Conservation (phyloP, 2,113 vertebrate genomes). For the Neodon shergylaensis region DNA sequence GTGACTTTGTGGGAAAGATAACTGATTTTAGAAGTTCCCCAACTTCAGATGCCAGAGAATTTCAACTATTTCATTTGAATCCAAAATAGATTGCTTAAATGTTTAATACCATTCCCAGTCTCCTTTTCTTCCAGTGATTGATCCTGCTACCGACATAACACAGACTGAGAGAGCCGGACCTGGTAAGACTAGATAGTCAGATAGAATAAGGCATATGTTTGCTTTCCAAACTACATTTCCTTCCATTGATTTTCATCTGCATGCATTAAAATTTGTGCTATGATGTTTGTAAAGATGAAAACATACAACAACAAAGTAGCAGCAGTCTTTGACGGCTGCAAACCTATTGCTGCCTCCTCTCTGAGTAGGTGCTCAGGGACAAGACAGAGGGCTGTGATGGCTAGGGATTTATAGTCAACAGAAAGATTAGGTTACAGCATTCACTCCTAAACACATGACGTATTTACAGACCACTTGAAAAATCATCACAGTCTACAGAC, state of each 20-base stretch:
- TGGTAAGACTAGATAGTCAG: constrained; percentile 36
- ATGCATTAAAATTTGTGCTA: constrained; percentile 29
- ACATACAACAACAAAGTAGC: not conserved
- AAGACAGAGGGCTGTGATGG: constrained; percentile 46
- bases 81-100: not conserved
- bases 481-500: constrained; percentile 63
- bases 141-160: constrained; percentile 13
- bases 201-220: not conserved
- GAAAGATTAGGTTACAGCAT: constrained; percentile 74
- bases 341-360: not conserved
- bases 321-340: not conserved
- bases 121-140: constrained; percentile 32
- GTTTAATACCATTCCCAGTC: constrained; percentile 8
- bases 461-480: constrained; percentile 76
- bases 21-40: constrained; percentile 37
- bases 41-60: constrained; percentile 32
- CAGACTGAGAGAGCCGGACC: not conserved
- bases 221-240: not conserved
- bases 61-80: constrained; percentile 32
- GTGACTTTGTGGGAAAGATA: constrained; percentile 18
- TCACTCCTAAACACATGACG: constrained; percentile 71
- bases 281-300: constrained; percentile 3
- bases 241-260: constrained; percentile 19
- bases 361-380: not conserved
- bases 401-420: constrained; percentile 73